Evolutionary conservation across 2,888 invertebrate species (phyloP), one percentile per base, ranked within the genome.

Genomic region (Melipona bicolor): DNA sequence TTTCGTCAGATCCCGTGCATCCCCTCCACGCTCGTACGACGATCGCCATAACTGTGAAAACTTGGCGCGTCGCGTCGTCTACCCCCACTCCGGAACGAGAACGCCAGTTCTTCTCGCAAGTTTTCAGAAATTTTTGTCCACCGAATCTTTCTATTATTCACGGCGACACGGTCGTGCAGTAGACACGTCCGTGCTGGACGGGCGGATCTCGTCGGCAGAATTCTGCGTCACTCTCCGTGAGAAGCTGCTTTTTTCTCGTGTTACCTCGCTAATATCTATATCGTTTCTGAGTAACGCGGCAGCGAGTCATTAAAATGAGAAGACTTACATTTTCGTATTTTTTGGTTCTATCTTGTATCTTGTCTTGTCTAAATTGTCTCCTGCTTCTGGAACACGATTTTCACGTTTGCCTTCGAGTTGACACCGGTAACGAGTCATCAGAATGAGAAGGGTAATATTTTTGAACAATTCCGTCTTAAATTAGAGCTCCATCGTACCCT

Each of bases 101-200:
- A n/a, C 15, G n/a, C n/a, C n/a, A 36, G 13, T 36, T 56, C 32
- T 50, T 24, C 32, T 50, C 52, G 21, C 6, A 24, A 70, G 70
- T 43, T 36, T 0, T 36, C 36, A 24, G 27, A 36, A 73, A 78
- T 67, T 67, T 65, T 78, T 32, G 50, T 67, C 50, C 50, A 19
- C 50, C 27, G 5, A 15, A 1, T 50, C 56, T 67, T 56, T 78
- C 49, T 17, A 67, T 59, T 73, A 78, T 79, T 68, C 71, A 71
- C 64, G 61, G 11, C 4, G 54, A 0, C 56, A 43, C 49, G 19
- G n/a, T 24, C 24, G 19, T 69, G 52, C 27, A 17, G 3, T 3
- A n/a, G n/a, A 56, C 56, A 56, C 32, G 54, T n/a, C 27, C 50
- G 49, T 36, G 3, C 2, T 6, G 54, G 21, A 43, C 64, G 27